Percentiles rank a stretch among this genome's conserved stretches.
These are phyloP conservation scores for Danaus melanippus DNA, from an alignment of 1,140 invertebrate species.

Conservation along the genomic window DNA sequence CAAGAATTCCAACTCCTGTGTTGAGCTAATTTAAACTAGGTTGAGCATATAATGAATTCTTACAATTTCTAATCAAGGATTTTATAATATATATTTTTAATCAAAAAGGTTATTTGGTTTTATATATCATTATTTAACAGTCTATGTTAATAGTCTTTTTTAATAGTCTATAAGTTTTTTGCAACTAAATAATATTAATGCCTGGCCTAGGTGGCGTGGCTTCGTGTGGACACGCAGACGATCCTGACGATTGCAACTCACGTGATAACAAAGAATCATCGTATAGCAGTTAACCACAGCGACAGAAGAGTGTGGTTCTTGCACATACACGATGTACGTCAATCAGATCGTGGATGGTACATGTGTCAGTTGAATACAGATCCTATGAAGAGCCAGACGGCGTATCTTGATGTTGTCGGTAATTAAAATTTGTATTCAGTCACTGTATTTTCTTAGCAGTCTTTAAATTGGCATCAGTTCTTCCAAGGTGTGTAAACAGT, in stretches of 20 bases:
- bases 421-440: constrained; percentile 43
- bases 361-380: constrained; percentile 95
- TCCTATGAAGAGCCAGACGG: constrained; percentile 91
- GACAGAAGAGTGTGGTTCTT: constrained; percentile 88
- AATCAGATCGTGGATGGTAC: constrained; percentile 86
- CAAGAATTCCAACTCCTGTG: no score
- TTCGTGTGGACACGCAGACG: constrained; percentile 92
- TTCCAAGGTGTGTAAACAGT: no score
- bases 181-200: neutral
- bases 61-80: no score
- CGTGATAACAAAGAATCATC: constrained; percentile 90
- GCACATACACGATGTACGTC: constrained; percentile 85
- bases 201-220: constrained; percentile 83
- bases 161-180: neutral
- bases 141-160: neutral
- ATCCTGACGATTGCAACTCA: constrained; percentile 90
- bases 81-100: no score
- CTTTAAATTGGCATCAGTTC: no score
- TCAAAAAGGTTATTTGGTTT: no score
- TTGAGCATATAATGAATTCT: no score
- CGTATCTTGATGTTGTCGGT: constrained; percentile 91
- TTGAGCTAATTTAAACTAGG: no score
- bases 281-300: constrained; percentile 86
- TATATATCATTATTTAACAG: no score
- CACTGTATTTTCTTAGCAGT: no score